Conservation (phyloP, 2,797 vertebrate genomes). For the Danio kyathit region DNA sequence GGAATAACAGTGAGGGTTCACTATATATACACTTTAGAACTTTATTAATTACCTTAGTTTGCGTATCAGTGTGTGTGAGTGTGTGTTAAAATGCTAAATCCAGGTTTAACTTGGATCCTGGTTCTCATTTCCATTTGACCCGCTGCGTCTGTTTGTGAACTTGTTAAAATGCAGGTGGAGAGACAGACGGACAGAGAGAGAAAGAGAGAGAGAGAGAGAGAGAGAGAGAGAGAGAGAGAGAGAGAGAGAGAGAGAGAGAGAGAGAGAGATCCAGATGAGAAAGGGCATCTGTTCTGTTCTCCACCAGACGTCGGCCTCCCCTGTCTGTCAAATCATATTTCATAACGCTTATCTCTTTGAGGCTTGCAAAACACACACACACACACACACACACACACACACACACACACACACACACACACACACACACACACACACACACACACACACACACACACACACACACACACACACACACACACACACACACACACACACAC, state of each 20-base stretch:
- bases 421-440: too few species aligned
- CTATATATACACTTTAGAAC: not conserved
- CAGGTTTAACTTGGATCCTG: not conserved
- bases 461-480: too few species aligned
- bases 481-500: too few species aligned
- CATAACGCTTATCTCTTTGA: constrained; percentile 19
- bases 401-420: too few species aligned
- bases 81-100: not conserved
- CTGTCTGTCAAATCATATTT: constrained; percentile 26
- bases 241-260: too few species aligned
- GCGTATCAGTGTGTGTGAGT: not conserved
- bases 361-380: not conserved
- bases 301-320: constrained; percentile 19
- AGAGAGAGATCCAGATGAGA: not conserved
- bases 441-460: too few species aligned
- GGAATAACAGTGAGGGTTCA: not conserved
- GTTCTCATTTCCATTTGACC: constrained; percentile 15
- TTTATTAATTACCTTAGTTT: not conserved
- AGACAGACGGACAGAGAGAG: constrained; percentile 15
- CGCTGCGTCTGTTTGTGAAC: not conserved
- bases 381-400: too few species aligned
- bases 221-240: constrained; percentile 14
- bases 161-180: constrained; percentile 22
- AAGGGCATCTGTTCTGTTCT: constrained; percentile 33
- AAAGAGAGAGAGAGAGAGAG: too few species aligned